Base-by-base conservation (phyloP, 2,888 invertebrate species). In the Pandemis cinnamomeana region DNA sequence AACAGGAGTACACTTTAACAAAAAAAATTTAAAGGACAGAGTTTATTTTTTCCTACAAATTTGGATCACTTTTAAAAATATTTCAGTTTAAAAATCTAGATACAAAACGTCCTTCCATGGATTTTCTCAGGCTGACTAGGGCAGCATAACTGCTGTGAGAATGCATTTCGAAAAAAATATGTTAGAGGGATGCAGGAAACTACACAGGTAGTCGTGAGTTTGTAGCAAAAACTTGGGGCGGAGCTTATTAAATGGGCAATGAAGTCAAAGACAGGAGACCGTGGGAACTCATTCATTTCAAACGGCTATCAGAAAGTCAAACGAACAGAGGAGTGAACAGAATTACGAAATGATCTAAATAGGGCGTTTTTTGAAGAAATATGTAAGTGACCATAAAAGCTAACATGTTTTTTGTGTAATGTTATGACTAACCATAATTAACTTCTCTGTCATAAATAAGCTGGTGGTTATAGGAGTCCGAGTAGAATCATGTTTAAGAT, bases 121-220 rank as follows among this genome's bases (percentile, higher is more conserved):
- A 78, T 70, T 72, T 84, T 84, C 84, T 79, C 83, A 83, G 75
- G 64, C 42, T 36, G 72, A 82, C 79, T 66, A 78, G 51, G 66
- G 8, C 36, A 51, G 2, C 66, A 66, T n/a, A 66, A 66, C 6
- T 13, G 7, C 20, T 0, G 0, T 15, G 48, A 7, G 20, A 48
- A 2, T 36, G n/a, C 7, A 27, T 48, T 15, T 27, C n/a, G 27
- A 51, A 66, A n/a, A n/a, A 51, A 48, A 36, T 11, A 46, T 46
- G 6, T 20, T 20, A 51, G n/a, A 51, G 51, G 66, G 48, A 13
- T 51, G 51, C 36, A 10, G 11, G 3, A 0, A 7, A n/a, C 3
- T 13, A 61, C n/a, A 36, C 64, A 48, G 51, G 63, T 48, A 66
- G 15, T 6, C 20, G 8, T 5, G n/a, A 6, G 51, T 13, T 2